These are phyloP conservation scores for Scaeva pyrastri DNA, from an alignment of 2,888 invertebrate genomes.

Conservation along the genomic window DNA sequence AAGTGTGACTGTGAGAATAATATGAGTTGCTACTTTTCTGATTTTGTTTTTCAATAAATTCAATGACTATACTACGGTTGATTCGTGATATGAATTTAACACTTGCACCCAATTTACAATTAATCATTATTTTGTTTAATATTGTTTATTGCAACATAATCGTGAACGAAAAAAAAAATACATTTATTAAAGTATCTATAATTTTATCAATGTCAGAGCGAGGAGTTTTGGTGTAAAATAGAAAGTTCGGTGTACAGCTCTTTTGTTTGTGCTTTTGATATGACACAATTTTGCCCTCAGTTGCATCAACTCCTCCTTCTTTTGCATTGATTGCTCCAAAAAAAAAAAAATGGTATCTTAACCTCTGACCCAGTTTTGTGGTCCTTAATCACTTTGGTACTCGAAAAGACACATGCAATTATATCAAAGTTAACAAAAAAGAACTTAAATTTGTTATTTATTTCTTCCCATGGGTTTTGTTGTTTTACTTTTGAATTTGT, in stretches of 20 bases:
- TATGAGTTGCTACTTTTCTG: not conserved
- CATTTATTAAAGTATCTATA: no score
- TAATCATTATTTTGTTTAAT: not conserved
- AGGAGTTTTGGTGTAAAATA: not conserved
- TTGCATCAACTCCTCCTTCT: no score
- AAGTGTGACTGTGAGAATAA: not conserved
- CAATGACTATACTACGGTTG: not conserved
- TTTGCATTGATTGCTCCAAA: no score
- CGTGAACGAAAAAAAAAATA: not conserved
- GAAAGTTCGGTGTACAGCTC: not conserved
- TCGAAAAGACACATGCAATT: no score
- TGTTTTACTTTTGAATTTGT: not conserved
- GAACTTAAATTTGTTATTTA: no score
- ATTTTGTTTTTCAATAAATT: not conserved
- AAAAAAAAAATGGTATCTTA: no score
- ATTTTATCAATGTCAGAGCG: not conserved
- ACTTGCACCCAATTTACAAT: conserved; percentile 10
- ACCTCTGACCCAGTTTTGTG: no score
- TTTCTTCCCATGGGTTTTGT: not conserved
- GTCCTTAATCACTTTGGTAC: no score
- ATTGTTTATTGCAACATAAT: not conserved
- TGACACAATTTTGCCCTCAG: no score
- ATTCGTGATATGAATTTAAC: conserved; percentile 14
- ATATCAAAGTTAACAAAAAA: not conserved
- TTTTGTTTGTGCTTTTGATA: not conserved